A percentile compares a stretch with the other conserved stretches of the same genome.
These are phyloP conservation scores for Eumerus sabulonum DNA, from an alignment of 2,888 invertebrate genomes.

Conservation along the genomic window DNA sequence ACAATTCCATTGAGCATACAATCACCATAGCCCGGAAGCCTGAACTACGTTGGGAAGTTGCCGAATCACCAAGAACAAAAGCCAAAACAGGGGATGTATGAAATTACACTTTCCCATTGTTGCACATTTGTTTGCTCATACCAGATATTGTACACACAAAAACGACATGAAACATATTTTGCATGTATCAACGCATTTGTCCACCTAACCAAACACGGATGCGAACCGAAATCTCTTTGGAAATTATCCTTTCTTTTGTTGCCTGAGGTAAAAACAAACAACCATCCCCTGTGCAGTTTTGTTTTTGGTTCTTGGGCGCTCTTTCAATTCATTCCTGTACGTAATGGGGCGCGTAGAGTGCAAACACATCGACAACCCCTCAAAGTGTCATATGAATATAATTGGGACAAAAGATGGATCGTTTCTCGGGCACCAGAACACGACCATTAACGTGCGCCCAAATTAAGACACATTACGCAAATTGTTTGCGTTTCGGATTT, in stretches of 20 bases:
- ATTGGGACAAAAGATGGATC: constrained; percentile 66
- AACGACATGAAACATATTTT: constrained; percentile 65
- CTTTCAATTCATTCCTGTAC: constrained; percentile 49
- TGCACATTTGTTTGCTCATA: constrained; percentile 61
- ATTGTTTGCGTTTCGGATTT: constrained; percentile 70
- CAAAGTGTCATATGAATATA: constrained; percentile 67
- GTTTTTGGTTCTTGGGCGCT: constrained; percentile 16
- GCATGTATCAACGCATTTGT: constrained; percentile 33
- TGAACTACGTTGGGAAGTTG: no score
- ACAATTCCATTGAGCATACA: constrained; percentile 74
- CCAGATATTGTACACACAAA: neutral
- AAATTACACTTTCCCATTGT: constrained; percentile 60
- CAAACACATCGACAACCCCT: constrained; percentile 66
- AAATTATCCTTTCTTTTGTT: constrained; percentile 50
- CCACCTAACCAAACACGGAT: constrained; percentile 64
- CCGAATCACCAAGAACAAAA: neutral
- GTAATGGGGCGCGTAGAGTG: constrained; percentile 26
- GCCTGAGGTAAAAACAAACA: constrained; percentile 64
- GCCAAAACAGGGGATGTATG: constrained; percentile 69
- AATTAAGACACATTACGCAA: constrained; percentile 60
- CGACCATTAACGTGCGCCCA: constrained; percentile 54
- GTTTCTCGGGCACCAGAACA: constrained; percentile 43
- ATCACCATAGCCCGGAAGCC: no score
- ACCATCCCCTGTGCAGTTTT: constrained; percentile 19
- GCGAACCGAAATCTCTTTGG: constrained; percentile 23